Conservation (phyloP, 1,140 invertebrate species). For the Bombyx mori region DNA sequence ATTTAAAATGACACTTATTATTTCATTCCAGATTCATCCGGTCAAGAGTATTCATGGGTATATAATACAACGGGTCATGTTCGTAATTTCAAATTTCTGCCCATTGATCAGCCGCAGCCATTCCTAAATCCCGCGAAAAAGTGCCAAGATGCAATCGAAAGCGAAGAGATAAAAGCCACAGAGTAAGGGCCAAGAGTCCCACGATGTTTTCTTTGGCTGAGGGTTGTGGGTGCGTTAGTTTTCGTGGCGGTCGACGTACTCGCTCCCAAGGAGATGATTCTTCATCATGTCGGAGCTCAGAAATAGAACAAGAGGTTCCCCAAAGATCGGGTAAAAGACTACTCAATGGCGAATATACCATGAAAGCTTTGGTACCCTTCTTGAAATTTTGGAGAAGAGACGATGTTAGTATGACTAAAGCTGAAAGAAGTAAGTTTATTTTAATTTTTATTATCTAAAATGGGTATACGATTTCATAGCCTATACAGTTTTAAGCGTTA, state of each 20-base stretch:
- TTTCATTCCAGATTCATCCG: constrained; percentile 31
- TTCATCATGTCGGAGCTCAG: constrained; percentile 73
- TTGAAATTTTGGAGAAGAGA: constrained; percentile 73
- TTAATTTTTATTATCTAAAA: too few species aligned
- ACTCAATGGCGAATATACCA: constrained; percentile 56
- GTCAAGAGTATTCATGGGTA: background rate
- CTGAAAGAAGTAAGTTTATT: constrained; percentile 77
- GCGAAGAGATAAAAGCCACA: constrained; percentile 64
- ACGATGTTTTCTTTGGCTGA: constrained; percentile 61
- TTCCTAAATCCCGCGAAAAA: constrained; percentile 57
- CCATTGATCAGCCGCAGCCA: constrained; percentile 24
- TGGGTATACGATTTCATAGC: too few species aligned
- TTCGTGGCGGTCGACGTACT: constrained; percentile 52
- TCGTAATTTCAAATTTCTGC: constrained; percentile 4
- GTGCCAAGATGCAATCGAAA: constrained; percentile 58
- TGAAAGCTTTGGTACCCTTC: constrained; percentile 69
- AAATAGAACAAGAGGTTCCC: constrained; percentile 69
- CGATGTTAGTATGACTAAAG: constrained; percentile 78
- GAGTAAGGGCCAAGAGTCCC: constrained; percentile 58
- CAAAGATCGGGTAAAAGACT: constrained; percentile 46
- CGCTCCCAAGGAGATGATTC: constrained; percentile 70
- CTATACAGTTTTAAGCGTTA: too few species aligned
- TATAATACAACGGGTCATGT: constrained; percentile 17
- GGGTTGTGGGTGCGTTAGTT: constrained; percentile 66
- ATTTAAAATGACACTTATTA: background rate